Conservation (phyloP, 1,140 invertebrate species). For the Apis dorsata region DNA sequence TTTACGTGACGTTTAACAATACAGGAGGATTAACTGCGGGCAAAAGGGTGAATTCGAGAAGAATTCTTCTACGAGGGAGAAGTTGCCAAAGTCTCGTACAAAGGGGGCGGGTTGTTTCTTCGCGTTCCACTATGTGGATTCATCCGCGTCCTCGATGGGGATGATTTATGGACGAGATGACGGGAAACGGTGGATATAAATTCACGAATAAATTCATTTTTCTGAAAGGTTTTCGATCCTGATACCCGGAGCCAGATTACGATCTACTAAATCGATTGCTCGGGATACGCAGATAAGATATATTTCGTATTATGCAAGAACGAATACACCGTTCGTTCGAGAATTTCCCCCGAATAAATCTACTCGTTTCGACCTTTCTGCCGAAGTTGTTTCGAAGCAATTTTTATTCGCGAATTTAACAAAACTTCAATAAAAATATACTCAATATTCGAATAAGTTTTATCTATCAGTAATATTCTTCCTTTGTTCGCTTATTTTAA, state of each 20-base stretch:
- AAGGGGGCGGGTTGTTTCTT: conserved; percentile 17
- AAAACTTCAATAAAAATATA: too few species aligned
- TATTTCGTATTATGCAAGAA: conserved; percentile 2
- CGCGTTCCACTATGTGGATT: conserved; percentile 1
- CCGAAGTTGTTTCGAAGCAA: not conserved
- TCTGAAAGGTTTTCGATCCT: conserved; percentile 71
- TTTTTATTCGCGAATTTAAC: too few species aligned
- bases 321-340: conserved; percentile 22
- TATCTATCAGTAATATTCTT: too few species aligned
- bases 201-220: conserved; percentile 75
- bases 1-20: not conserved
- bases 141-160: conserved; percentile 30
- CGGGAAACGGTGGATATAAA: conserved; percentile 69
- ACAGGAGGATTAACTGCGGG: conserved; percentile 11
- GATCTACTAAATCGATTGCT: conserved; percentile 14
- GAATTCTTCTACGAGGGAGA: conserved; percentile 2
- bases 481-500: too few species aligned
- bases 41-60: conserved; percentile 7
- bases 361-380: not conserved
- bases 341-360: not conserved
- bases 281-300: conserved; percentile 39
- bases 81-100: conserved; percentile 28
- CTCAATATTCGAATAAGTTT: too few species aligned
- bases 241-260: conserved; percentile 26
- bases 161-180: conserved; percentile 71